Conservation (phyloP, 2,797 vertebrate species). For the Crocodylus rhombifer region DNA sequence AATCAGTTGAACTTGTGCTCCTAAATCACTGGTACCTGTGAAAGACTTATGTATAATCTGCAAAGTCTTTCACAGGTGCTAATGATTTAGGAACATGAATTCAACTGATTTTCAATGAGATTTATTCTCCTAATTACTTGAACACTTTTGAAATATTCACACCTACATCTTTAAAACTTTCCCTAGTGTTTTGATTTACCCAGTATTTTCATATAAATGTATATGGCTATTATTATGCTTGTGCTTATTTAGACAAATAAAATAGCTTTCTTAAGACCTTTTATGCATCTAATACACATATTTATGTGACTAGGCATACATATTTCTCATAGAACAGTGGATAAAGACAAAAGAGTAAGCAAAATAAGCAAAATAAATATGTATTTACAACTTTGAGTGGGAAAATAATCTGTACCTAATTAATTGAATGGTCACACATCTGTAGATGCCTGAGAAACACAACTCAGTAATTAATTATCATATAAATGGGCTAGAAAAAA, state of each 20-base stretch:
- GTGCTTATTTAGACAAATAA: slow-evolving; percentile 35
- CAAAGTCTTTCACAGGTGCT: too few relatives aligned
- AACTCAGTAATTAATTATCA: slow-evolving; percentile 23
- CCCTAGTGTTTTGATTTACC: not conserved
- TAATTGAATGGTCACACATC: slow-evolving; percentile 1
- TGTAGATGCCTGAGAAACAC: slow-evolving; percentile 38
- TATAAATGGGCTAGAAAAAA: slow-evolving; percentile 28
- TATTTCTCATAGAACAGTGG: slow-evolving; percentile 18
- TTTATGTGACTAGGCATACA: slow-evolving; percentile 15
- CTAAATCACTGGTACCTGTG: too few relatives aligned
- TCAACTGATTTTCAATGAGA: not conserved
- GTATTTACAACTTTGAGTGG: slow-evolving; percentile 28
- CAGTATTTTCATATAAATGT: not conserved
- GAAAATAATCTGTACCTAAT: slow-evolving; percentile 14
- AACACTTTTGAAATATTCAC: not conserved
- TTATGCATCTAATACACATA: not conserved
- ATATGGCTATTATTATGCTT: not conserved
- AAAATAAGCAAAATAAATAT: not conserved
- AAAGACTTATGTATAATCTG: too few relatives aligned
- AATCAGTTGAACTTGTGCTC: too few relatives aligned
- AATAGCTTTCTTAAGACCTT: slow-evolving; percentile 11
- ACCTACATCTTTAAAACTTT: not conserved
- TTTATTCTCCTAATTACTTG: not conserved
- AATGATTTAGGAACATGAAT: not conserved
- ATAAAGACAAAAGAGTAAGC: slow-evolving; percentile 11